These are phyloP conservation scores for Ceratotherium simum DNA, from an alignment of 2,113 vertebrate genomes.

Conservation along the genomic window DNA sequence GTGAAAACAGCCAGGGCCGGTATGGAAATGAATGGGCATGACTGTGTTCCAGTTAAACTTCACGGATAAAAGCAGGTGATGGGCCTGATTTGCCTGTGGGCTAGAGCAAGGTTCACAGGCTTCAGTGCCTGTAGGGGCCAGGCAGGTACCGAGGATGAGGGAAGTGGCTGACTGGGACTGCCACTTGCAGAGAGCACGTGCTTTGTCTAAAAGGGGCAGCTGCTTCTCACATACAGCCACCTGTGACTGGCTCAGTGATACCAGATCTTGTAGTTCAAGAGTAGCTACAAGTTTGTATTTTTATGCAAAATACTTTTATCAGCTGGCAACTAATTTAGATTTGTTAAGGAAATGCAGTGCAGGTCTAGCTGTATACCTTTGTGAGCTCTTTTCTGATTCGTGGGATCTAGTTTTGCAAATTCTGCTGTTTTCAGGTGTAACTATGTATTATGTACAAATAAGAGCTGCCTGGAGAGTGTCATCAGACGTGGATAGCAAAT, in stretches of 20 bases:
- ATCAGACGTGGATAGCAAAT: background rate
- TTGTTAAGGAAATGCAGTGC: background rate
- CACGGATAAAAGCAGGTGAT: background rate
- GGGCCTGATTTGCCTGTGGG: background rate
- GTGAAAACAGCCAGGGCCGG: background rate
- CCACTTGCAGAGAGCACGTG: background rate
- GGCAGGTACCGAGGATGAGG: background rate
- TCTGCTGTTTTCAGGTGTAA: background rate
- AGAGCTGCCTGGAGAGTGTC: background rate
- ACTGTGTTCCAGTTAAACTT: background rate
- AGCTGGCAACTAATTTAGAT: background rate
- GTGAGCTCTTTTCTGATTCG: background rate
- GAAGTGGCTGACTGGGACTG: background rate
- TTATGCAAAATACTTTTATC: background rate
- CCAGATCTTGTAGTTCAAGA: background rate
- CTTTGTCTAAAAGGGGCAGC: background rate
- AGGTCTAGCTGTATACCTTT: background rate
- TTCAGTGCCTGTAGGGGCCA: background rate
- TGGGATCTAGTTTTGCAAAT: background rate
- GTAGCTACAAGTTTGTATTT: background rate
- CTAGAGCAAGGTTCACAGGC: background rate
- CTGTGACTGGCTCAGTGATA: background rate
- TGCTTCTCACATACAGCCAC: background rate
- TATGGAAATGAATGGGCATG: background rate
- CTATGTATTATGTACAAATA: background rate